phyloP scores from a whole-genome alignment of 2,888 invertebrate genomes.

The Maniola hyperantus region DNA sequence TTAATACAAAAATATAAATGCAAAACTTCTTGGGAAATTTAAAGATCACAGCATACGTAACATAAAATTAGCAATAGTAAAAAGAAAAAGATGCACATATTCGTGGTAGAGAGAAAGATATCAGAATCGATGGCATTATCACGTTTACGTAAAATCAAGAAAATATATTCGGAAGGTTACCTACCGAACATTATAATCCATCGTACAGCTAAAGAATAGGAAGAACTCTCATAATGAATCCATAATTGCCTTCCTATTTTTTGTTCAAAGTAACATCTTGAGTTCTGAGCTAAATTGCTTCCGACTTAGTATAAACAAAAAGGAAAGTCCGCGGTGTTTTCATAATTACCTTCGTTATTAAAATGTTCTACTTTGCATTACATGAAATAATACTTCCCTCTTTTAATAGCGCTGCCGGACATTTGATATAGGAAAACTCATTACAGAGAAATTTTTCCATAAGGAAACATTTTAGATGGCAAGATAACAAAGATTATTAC shows the following conservation, averaged over 20 bases:
- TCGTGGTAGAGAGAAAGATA: too few relatives aligned
- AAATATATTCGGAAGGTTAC: too few relatives aligned
- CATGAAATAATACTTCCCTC: conserved; percentile 19
- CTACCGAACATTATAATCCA: neutral
- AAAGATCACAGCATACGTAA: too few relatives aligned
- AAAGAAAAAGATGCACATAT: too few relatives aligned
- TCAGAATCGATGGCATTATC: too few relatives aligned
- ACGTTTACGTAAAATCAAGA: too few relatives aligned
- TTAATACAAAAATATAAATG: too few relatives aligned
- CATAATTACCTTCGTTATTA: conserved; percentile 39
- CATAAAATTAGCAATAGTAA: too few relatives aligned
- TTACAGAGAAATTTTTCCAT: neutral
- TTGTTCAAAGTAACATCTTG: conserved; percentile 38
- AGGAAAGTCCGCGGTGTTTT: conserved; percentile 31
- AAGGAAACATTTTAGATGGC: neutral
- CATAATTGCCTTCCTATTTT: conserved; percentile 39
- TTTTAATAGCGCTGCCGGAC: conserved; percentile 12
- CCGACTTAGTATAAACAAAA: conserved; percentile 32
- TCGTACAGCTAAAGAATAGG: conserved; percentile 14
- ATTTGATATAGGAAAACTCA: conserved; percentile 13
- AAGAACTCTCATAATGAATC: conserved; percentile 36
- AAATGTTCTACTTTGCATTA: conserved; percentile 34
- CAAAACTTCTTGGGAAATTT: too few relatives aligned
- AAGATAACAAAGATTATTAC: neutral
- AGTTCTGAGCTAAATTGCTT: conserved; percentile 35